Evolutionary conservation across 2,797 vertebrate species (phyloP), one percentile per base, ranked within the genome.

Genomic region (Chaenodraco wilsoni): DNA sequence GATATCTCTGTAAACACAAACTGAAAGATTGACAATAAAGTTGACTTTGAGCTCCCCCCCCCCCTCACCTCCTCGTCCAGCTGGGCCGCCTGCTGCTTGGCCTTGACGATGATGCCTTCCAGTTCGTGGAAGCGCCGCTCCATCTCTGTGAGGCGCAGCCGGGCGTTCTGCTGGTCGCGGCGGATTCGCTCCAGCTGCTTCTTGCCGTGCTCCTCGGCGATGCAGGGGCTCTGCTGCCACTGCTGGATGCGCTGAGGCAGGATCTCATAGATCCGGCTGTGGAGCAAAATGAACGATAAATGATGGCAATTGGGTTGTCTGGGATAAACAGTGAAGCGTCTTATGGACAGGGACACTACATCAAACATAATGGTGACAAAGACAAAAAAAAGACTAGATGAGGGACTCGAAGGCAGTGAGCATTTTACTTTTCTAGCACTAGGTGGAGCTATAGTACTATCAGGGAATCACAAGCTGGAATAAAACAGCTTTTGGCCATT

Each of bases 141-240:
- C 97, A 99, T 98, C 10, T 99, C 97, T 1, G 97, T 96, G 4
- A 98, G 96, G 1, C 95, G 95, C 64, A 96, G 92, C 0, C 97
- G 94, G 1, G 97, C 97, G 1, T 95, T 95, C 82, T 98, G 97
- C 90, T 98, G 97, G 57, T 98, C 97, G 0, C 95, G 92, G 0
- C 97, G 95, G 86, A 98, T 98, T 8, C 96, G 95, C 84, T 98
- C 97, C 44, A 99, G 95, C 4, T 98, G 95, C 89, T 98, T 97
- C 91, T 97, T 98, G 9, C 97, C 97, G 0, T 97, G 97, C 52
- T 99, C 97, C 83, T 99, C 97, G 0, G 97, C 97, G 2, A 99
- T 95, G 79, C 97, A 98, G 0, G 97, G 97, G 83, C 97, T 98
- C 94, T 98, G 97, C 90, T 99, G 97, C 97, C 97, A 98, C 91